A percentile compares a stretch with the other conserved stretches of the same genome.
phyloP scores from a whole-genome alignment of 2,113 vertebrate genomes.

The Megaptera novaeangliae region DNA sequence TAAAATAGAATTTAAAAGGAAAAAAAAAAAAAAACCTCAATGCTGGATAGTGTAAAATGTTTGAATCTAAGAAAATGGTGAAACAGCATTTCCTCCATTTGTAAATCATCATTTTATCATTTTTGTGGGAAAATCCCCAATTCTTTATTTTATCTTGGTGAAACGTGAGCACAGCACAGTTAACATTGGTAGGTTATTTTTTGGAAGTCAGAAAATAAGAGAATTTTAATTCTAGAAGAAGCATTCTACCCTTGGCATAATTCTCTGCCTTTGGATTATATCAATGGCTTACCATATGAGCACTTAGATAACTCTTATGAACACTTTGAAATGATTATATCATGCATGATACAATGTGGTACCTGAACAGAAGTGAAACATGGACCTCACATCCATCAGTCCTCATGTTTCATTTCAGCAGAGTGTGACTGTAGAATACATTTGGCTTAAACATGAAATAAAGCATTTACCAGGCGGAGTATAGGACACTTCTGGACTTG shows the following conservation, averaged over 20 bases:
- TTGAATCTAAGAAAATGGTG: neutral
- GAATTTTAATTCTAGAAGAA: constrained; percentile 2
- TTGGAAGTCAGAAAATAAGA: neutral
- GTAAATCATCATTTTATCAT: neutral
- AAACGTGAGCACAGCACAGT: neutral
- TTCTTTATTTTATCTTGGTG: neutral
- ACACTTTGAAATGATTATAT: neutral
- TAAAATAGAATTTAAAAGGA: neutral
- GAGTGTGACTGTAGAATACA: neutral
- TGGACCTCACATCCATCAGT: neutral
- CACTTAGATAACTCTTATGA: neutral
- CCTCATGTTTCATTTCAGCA: neutral
- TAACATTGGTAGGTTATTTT: neutral
- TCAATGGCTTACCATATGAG: neutral
- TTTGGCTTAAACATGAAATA: constrained; percentile 49
- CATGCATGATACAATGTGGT: neutral
- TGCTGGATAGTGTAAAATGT: neutral
- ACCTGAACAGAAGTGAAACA: neutral
- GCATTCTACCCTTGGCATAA: neutral
- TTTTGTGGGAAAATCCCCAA: neutral
- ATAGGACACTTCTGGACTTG: constrained; percentile 64
- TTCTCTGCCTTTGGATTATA: neutral
- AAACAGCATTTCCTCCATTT: neutral
- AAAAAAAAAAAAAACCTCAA: neutral
- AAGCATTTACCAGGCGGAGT: constrained; percentile 78